phyloP scores from a whole-genome alignment of 2,113 vertebrate species.

The Clarias gariepinus region DNA sequence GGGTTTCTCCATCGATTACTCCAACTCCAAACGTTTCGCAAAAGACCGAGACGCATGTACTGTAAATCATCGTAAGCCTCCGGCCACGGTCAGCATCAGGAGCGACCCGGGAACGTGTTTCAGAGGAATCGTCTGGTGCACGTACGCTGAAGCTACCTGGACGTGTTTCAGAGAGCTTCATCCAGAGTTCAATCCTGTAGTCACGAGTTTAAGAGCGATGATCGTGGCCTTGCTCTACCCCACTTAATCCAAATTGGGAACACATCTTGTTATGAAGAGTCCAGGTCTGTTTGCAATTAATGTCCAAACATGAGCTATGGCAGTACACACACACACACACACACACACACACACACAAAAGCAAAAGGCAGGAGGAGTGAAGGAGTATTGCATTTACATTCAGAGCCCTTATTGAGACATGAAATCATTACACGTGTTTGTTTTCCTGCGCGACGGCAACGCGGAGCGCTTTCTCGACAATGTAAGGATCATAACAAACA shows the following conservation, averaged over 20 bases:
- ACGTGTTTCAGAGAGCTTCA: slow-evolving; percentile 38
- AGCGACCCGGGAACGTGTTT: not conserved
- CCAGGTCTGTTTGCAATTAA: slow-evolving; percentile 50
- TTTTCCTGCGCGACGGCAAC: not conserved
- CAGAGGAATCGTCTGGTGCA: slow-evolving; percentile 36
- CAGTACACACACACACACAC: slow-evolving; percentile 14
- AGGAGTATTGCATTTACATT: slow-evolving; percentile 21
- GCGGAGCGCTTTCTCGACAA: not conserved
- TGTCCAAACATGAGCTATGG: slow-evolving; percentile 47
- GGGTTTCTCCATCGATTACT: not conserved
- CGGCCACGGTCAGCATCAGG: slow-evolving; percentile 15
- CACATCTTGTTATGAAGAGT: slow-evolving; percentile 45
- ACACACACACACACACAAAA: not conserved
- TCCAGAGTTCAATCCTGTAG: slow-evolving; percentile 45
- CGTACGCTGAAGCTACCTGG: slow-evolving; percentile 30
- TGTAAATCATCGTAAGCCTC: slow-evolving; percentile 35
- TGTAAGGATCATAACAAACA: not conserved
- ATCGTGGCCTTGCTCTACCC: slow-evolving; percentile 37
- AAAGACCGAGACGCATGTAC: not conserved
- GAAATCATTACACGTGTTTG: slow-evolving; percentile 14
- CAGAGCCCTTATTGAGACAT: not conserved
- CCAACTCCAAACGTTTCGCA: slow-evolving; percentile 12
- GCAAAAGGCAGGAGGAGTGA: not conserved
- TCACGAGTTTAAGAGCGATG: slow-evolving; percentile 35
- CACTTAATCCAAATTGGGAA: slow-evolving; percentile 51